Evolutionary conservation across 2,888 invertebrate species (phyloP).

Genomic region (Acanthoscelides obtectus): DNA sequence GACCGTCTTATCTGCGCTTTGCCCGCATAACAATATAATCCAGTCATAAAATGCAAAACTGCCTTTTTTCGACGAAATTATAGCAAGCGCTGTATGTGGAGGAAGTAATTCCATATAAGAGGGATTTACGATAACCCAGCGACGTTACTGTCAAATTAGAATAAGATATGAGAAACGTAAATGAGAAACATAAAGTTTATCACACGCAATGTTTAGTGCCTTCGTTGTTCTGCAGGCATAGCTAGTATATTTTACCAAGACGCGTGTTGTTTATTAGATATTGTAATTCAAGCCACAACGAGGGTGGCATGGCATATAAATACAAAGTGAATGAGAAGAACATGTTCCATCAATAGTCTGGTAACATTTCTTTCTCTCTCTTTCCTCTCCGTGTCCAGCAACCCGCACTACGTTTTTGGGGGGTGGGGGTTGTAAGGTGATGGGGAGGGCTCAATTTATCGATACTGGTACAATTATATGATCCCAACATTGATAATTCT

Average conservation of each 20-base stretch:
- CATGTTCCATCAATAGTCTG: no score
- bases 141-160: slow-evolving; percentile 3
- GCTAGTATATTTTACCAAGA: neutral
- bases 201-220: slow-evolving; percentile 1
- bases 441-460: no score
- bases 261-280: neutral
- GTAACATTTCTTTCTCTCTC: no score
- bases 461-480: no score
- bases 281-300: neutral
- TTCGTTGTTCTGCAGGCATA: neutral
- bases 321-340: neutral
- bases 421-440: no score
- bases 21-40: neutral
- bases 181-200: slow-evolving; percentile 2
- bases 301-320: neutral
- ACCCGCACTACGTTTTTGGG: no score
- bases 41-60: neutral
- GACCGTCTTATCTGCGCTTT: neutral
- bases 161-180: slow-evolving; percentile 4
- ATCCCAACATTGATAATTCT: no score
- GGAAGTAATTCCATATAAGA: neutral
- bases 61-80: neutral
- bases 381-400: no score
- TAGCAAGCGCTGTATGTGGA: neutral
- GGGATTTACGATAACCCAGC: neutral